Percentiles rank a stretch among this genome's conserved stretches.
Evolutionary conservation across 37 sponge, comb jelly and placozoan genomes (phyloP).

Genomic region (Bolinopsis microptera): DNA sequence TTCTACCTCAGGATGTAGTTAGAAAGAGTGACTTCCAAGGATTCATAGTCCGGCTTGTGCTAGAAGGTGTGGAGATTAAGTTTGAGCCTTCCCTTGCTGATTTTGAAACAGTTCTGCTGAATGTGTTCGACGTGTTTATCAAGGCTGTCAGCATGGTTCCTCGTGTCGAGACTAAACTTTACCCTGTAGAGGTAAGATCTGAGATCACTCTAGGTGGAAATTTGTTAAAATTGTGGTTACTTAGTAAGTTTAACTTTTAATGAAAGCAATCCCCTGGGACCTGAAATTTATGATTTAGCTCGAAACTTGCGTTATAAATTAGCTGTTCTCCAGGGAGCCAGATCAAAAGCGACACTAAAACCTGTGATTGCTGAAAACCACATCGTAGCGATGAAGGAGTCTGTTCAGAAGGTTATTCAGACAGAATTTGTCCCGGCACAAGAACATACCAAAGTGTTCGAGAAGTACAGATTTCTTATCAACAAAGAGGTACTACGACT

Average conservation of each 20-base stretch:
- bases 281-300: too few species aligned
- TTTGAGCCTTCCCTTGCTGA: slow-evolving; percentile 84
- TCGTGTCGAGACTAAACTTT: slow-evolving; percentile 93
- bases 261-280: too few species aligned
- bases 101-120: slow-evolving; percentile 84
- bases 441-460: slow-evolving; percentile 77
- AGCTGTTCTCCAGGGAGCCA: not conserved
- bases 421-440: slow-evolving; percentile 72
- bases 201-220: not conserved
- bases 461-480: slow-evolving; percentile 78
- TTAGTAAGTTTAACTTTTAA: too few species aligned
- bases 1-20: not conserved
- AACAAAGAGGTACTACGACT: slow-evolving; percentile 74
- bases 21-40: slow-evolving; percentile 71
- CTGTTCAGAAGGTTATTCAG: slow-evolving; percentile 69
- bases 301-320: too few species aligned
- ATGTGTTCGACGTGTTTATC: slow-evolving; percentile 85
- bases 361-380: slow-evolving; percentile 76
- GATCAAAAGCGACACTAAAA: slow-evolving; percentile 76
- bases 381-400: slow-evolving; percentile 75
- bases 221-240: not conserved
- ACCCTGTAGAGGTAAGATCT: slow-evolving; percentile 73
- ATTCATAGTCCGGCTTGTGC: slow-evolving; percentile 78
- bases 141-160: slow-evolving; percentile 82
- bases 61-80: slow-evolving; percentile 75